Evolutionary conservation across 2,113 vertebrate genomes (phyloP).

Genomic region (Myotis yumanensis): DNA sequence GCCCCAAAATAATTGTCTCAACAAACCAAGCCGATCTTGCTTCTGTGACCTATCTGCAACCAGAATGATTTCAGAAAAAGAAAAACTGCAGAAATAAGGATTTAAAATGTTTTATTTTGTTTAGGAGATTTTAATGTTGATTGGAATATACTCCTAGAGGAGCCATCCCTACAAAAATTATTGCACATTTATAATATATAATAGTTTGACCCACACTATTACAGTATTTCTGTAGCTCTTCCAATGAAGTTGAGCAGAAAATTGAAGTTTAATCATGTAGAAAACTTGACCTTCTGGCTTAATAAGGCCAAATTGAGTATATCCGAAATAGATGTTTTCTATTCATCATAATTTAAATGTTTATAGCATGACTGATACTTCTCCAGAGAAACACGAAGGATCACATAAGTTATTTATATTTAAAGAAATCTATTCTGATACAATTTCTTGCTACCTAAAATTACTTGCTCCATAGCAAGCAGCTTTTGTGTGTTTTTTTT

Average conservation of each 20-base stretch:
- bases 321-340: constrained; percentile 43
- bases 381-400: not conserved
- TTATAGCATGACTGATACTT: constrained; percentile 28
- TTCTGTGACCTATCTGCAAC: not conserved
- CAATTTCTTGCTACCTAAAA: constrained; percentile 1
- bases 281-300: constrained; percentile 44
- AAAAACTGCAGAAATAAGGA: not conserved
- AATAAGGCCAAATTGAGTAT: constrained; percentile 17
- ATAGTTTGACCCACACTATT: not conserved
- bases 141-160: constrained; percentile 17
- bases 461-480: not conserved
- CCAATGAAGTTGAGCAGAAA: constrained; percentile 8
- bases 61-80: constrained; percentile 6
- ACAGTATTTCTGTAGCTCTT: constrained; percentile 19
- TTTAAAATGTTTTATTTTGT: constrained; percentile 1
- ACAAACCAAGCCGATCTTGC: not conserved
- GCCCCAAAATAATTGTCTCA: not conserved
- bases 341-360: constrained; percentile 43
- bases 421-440: not conserved
- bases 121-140: not conserved
- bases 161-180: not conserved
- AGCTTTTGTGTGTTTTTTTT: not conserved
- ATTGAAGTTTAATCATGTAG: constrained; percentile 6
- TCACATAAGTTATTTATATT: not conserved
- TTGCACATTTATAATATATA: not conserved